Evolutionary conservation across 2,888 invertebrate species (phyloP), one percentile per base, ranked within the genome.

Genomic region (Acanthoscelides obtectus): DNA sequence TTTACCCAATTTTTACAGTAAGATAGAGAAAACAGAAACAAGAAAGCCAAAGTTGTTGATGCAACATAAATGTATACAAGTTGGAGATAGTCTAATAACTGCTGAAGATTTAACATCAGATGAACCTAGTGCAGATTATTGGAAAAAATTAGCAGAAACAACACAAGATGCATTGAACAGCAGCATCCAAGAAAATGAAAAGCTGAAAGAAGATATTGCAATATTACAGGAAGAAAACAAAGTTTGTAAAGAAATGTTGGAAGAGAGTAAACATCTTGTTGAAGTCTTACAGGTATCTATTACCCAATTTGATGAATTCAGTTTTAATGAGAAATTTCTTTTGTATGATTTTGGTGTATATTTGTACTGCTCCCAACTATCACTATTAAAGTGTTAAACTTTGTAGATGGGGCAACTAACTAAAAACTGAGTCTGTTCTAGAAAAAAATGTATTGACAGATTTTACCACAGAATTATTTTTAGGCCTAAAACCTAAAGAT

Each of bases 111-210:
- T 94, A 63, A 93, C 91, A 0, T 90, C 90, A 66, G 89, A 90
- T 72, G 86, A 87, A 84, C 91, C 94, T 2, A 90, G 93, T 72
- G 91, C 91, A 80, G 89, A 89, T 75, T 95, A 94, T 82, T 95
- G 94, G 93, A 87, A 93, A 84, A 86, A 89, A 67, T 82, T 94
- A 75, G 93, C 94, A 22, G 94, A 93, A 82, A 91, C 91, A 79
- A 88, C 94, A 73, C 89, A 92, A 72, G 86, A 89, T 77, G 92
- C 92, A 1, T 84, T 95, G 22, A 89, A 94, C 79, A 90, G 92
- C 74, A 90, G 93, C 22, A 87, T 94, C 25, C 88, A 89, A 72
- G 94, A 94, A 84, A 94, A 93, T 85, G 89, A 89, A 73, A 87
- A 88, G 77, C 81, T 90, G 22, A 87, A 88, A 75, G 87, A 88